These are phyloP conservation scores for Patagioenas fasciata DNA, from an alignment of 2,113 vertebrate species.

Conservation along the genomic window DNA sequence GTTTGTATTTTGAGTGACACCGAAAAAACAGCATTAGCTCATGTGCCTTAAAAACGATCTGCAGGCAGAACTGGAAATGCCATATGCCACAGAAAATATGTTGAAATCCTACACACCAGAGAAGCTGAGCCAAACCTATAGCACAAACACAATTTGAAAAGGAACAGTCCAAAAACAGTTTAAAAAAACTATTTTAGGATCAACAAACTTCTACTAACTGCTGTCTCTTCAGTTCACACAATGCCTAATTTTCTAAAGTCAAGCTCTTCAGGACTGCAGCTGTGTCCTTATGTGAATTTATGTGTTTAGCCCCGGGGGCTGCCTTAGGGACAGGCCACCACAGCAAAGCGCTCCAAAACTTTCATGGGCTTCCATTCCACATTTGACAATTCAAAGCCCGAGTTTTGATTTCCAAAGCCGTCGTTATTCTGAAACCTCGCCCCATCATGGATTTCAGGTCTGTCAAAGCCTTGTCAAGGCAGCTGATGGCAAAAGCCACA, in stretches of 20 bases:
- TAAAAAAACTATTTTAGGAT: not conserved
- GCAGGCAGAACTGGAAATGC: not conserved
- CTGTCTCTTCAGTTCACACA: not conserved
- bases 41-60: not conserved
- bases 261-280: not conserved
- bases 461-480: not conserved
- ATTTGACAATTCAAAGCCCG: not conserved
- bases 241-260: not conserved
- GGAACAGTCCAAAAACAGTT: not conserved
- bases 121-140: not conserved
- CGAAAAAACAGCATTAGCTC: not conserved
- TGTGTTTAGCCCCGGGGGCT: not conserved
- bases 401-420: not conserved
- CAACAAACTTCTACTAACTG: not conserved
- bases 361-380: not conserved
- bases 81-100: not conserved
- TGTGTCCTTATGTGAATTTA: not conserved
- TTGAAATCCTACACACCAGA: not conserved
- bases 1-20: not conserved
- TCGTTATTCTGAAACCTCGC: not conserved
- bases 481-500: accelerated
- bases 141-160: not conserved
- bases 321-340: not conserved
- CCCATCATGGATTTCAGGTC: not conserved
- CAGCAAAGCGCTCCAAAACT: not conserved